Evolutionary conservation across 2,888 invertebrate genomes (phyloP), one percentile per base, ranked within the genome.

Genomic region (Nomada goodeniana): DNA sequence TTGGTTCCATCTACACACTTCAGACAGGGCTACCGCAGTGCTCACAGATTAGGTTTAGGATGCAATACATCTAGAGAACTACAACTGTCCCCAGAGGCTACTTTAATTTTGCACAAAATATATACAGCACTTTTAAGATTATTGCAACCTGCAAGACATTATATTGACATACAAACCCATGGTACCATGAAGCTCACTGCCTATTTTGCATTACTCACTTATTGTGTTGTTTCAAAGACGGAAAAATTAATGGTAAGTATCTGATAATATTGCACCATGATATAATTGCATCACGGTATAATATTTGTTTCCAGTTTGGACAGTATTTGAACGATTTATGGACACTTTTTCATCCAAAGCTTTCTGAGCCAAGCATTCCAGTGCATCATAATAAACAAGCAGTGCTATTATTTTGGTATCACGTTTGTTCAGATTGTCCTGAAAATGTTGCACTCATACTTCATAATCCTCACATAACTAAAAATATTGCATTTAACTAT

Each of bases 381-480:
- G 98, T 98, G 74, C 98, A 98, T 94, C 98, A 98, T 92, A 98
- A 98, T 94, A 98, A 98, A 93, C 98, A 98, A 93, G 98, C 98
- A 4, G 94, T 99, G 88, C 95, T 99, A 20, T 96, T 97, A 50
- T 98, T 98, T 95, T 98, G 98, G 98, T 98, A 98, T 95, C 97
- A 98, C 86, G 98, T 98, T 44, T 97, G 98, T 89, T 95, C 97
- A 10, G 98, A 99, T 94, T 98, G 98, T 93, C 97, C 98, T 0
- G 98, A 98, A 94, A 98, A 98, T 94, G 96, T 98, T 55, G 96
- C 97, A 92, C 95, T 97, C 72, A 98, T 98, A 89, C 96, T 98
- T 76, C 96, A 97, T 91, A 98, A 98, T 94, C 96, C 97, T 59
- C 96, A 97, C 90, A 97, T 98, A 83, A 97, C 97, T 64, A 98